Percentiles rank a stretch among this genome's conserved stretches.
Conservation (phyloP, 2,888 invertebrate genomes). For the Sturmia bella region DNA sequence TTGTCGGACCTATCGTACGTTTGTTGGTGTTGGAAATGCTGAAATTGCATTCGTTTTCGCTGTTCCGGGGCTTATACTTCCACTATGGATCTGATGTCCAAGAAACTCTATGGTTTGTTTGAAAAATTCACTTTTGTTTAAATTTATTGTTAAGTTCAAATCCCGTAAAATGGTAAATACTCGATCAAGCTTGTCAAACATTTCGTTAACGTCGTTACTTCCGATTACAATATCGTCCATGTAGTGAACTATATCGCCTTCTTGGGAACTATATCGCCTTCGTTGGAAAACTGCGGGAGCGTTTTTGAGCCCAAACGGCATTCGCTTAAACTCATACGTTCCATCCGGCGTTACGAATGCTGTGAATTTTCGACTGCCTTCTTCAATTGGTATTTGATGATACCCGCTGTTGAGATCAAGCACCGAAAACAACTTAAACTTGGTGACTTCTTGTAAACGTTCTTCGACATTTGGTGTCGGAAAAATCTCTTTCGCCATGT, state of each 20-base stretch:
- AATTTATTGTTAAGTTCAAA: conserved; percentile 52
- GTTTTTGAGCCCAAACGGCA: conserved; percentile 45
- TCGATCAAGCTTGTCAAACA: not conserved
- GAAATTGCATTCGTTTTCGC: conserved; percentile 37
- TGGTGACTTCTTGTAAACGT: conserved; percentile 45
- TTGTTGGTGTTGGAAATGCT: conserved; percentile 57
- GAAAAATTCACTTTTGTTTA: conserved; percentile 66
- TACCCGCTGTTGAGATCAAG: conserved; percentile 57
- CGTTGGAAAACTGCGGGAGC: conserved; percentile 51
- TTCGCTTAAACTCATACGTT: too few species aligned
- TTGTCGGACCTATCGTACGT: conserved; percentile 35
- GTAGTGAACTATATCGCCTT: conserved; percentile 61
- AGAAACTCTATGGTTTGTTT: conserved; percentile 53
- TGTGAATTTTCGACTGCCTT: too few species aligned
- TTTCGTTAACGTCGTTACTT: conserved; percentile 38
- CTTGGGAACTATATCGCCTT: conserved; percentile 39
- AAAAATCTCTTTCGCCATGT: conserved; percentile 56
- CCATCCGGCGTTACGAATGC: too few species aligned
- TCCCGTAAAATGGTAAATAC: conserved; percentile 18
- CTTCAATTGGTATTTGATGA: too few species aligned
- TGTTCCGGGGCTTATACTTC: not conserved
- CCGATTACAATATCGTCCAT: conserved; percentile 64
- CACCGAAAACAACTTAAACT: conserved; percentile 47
- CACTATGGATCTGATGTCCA: conserved; percentile 33
- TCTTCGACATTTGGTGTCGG: conserved; percentile 67